phyloP scores from a whole-genome alignment of 2,888 invertebrate genomes.

The Melanostoma scalare region DNA sequence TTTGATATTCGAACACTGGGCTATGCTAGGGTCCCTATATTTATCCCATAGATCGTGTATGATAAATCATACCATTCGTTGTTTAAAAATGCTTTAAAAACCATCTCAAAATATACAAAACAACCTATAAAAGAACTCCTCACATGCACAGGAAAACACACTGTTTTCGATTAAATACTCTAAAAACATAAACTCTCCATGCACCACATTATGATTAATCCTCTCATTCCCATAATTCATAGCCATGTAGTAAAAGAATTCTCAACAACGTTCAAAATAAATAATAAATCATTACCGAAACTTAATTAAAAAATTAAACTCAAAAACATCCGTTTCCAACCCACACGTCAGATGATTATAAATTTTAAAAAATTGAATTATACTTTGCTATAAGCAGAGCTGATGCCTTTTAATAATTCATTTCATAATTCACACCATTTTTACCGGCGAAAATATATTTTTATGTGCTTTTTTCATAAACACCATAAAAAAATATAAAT shows the following conservation, averaged over 20 bases:
- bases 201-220: too few species aligned
- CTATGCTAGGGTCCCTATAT: too few species aligned
- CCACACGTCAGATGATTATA: slow-evolving; percentile 11
- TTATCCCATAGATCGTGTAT: too few species aligned
- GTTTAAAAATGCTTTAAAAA: too few species aligned
- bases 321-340: slow-evolving; percentile 22
- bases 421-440: slow-evolving; percentile 62
- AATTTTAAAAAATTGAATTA: background rate
- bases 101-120: too few species aligned
- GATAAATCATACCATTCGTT: too few species aligned
- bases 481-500: slow-evolving; percentile 47
- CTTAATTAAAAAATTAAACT: slow-evolving; percentile 20
- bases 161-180: too few species aligned
- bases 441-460: slow-evolving; percentile 11
- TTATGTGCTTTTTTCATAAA: slow-evolving; percentile 50
- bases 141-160: too few species aligned
- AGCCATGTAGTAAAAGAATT: background rate
- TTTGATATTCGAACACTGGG: too few species aligned
- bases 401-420: slow-evolving; percentile 45
- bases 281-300: slow-evolving; percentile 24
- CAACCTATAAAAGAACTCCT: too few species aligned
- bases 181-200: too few species aligned
- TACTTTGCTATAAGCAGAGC: slow-evolving; percentile 9
- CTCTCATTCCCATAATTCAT: background rate
- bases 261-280: slow-evolving; percentile 22